Percentiles rank a stretch among this genome's conserved stretches.
Evolutionary conservation across 2,113 vertebrate species (phyloP).

Genomic region (Cyprinodon brontotheroides): DNA sequence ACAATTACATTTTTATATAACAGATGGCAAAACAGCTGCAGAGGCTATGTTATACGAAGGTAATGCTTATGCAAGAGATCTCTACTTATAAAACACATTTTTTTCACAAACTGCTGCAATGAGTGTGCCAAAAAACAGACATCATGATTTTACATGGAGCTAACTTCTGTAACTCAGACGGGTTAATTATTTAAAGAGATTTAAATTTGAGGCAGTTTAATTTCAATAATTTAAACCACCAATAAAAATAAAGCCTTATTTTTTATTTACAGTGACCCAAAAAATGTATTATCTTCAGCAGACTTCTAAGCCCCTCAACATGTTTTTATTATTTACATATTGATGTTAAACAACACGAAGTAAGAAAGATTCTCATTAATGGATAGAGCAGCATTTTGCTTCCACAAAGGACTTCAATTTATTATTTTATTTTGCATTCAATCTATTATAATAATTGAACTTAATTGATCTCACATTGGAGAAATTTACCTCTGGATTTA

Average conservation of each 20-base stretch:
- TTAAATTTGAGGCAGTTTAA: neutral
- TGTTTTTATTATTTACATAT: neutral
- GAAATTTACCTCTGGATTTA: no score
- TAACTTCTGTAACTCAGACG: neutral
- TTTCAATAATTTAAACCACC: neutral
- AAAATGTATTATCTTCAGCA: neutral
- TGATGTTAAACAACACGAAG: neutral
- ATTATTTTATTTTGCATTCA: neutral
- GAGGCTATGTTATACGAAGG: conserved; percentile 44
- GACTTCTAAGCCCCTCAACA: neutral
- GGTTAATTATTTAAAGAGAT: neutral
- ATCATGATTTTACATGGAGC: neutral
- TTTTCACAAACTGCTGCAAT: conserved; percentile 10
- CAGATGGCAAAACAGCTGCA: conserved; percentile 61
- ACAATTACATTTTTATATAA: conserved; percentile 27
- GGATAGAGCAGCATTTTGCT: neutral
- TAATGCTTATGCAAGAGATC: conserved; percentile 50
- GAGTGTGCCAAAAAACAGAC: neutral
- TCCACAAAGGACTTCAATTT: neutral
- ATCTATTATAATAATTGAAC: no score
- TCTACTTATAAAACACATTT: conserved; percentile 18
- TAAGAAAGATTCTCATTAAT: neutral
- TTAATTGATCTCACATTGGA: no score
- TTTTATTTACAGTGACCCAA: neutral
- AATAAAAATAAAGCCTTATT: no score